phyloP scores from a whole-genome alignment of 92 coral and sea anemone species.

The Paramuricea clavata region DNA sequence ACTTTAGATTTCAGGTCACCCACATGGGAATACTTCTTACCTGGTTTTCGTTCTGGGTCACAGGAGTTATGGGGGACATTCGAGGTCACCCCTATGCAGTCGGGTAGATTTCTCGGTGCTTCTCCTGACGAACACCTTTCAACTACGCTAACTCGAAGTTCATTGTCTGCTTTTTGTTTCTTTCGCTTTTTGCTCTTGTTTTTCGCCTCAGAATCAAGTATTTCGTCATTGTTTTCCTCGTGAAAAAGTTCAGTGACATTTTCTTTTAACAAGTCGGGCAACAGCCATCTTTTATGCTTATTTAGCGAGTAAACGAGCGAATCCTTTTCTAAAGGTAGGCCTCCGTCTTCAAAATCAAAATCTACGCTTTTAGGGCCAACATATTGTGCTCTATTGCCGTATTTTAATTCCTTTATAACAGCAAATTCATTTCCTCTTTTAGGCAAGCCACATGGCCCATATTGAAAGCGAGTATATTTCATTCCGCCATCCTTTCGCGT shows the following conservation, averaged over 20 bases:
- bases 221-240: background rate
- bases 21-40: background rate
- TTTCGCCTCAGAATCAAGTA: background rate
- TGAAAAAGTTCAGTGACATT: conserved; percentile 37
- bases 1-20: conserved; percentile 17
- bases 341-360: conserved; percentile 5
- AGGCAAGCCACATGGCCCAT: background rate
- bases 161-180: background rate
- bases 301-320: conserved; percentile 74
- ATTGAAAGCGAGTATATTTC: background rate
- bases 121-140: background rate
- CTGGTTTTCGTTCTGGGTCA: background rate
- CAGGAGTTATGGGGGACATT: background rate
- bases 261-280: conserved; percentile 78
- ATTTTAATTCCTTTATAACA: conserved; percentile 44
- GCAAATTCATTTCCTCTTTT: background rate
- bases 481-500: background rate
- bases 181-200: background rate
- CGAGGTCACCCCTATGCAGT: conserved; percentile 5
- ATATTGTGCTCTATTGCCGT: conserved; percentile 50
- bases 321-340: background rate
- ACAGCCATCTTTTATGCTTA: conserved; percentile 90
- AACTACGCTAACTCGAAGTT: conserved; percentile 16
- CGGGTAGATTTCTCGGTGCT: background rate
- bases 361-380: conserved; percentile 49